Percentiles rank a stretch among this genome's conserved stretches.
Evolutionary conservation across 2,113 vertebrate species (phyloP).

Genomic region (Condylura cristata): DNA sequence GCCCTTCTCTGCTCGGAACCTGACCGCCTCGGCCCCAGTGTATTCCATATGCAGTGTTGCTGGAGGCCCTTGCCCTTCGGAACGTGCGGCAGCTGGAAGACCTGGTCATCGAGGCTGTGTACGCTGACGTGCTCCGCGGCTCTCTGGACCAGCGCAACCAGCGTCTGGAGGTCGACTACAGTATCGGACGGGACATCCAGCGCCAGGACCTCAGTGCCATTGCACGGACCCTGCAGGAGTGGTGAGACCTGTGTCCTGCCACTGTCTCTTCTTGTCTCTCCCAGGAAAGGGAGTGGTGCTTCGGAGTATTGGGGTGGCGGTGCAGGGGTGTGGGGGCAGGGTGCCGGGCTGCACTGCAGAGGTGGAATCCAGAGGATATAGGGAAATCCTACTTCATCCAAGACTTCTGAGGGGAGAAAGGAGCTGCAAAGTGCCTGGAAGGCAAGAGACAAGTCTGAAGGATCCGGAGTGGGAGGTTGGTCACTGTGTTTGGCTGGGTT

Average conservation of each 20-base stretch:
- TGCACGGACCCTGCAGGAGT: constrained; percentile 96
- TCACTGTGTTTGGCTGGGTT: neutral
- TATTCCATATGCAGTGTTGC: constrained; percentile 88
- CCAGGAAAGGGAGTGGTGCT: neutral
- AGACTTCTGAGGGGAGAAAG: neutral
- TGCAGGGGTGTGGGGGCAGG: no score
- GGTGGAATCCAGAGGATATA: neutral
- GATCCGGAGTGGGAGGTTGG: neutral
- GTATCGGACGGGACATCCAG: constrained; percentile 96
- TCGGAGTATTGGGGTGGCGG: rapidly evolving
- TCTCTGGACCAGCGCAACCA: constrained; percentile 89
- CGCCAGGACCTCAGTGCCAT: constrained; percentile 96
- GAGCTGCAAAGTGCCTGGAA: neutral
- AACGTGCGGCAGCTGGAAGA: constrained; percentile 89
- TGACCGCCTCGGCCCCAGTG: constrained; percentile 76
- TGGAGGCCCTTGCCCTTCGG: constrained; percentile 87
- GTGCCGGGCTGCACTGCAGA: neutral
- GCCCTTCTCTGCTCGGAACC: neutral
- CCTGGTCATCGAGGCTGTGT: constrained; percentile 88
- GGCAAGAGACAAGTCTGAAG: neutral
- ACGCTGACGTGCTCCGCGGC: constrained; percentile 87
- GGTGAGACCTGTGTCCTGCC: constrained; percentile 86
- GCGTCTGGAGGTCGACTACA: constrained; percentile 94
- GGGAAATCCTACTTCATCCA: neutral
- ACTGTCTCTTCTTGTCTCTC: neutral